These are phyloP conservation scores for Astur gentilis DNA, from an alignment of 2,113 vertebrate species.

Conservation along the genomic window DNA sequence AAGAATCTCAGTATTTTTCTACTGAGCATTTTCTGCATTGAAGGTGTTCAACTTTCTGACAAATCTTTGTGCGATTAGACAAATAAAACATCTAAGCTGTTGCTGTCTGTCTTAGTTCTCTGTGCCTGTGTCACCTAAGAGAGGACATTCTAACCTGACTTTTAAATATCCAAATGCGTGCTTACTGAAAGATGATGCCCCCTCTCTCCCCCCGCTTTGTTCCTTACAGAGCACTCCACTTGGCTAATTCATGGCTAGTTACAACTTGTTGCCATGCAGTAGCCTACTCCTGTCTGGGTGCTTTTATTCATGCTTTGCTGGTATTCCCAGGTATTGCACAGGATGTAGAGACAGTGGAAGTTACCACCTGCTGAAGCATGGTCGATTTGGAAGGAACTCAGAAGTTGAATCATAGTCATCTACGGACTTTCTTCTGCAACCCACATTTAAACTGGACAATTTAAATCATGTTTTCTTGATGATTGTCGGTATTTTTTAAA, in stretches of 20 bases:
- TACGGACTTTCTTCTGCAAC: not conserved
- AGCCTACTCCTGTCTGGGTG: not conserved
- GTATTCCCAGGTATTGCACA: not conserved
- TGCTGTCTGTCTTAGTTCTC: not conserved
- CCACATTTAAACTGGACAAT: not conserved
- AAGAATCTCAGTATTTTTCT: not conserved
- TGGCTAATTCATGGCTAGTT: rapidly evolving
- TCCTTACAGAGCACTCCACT: not conserved
- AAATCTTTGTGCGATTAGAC: not conserved
- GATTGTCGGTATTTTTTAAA: not conserved
- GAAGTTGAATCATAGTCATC: not conserved
- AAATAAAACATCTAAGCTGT: not conserved
- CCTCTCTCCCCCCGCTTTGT: not conserved
- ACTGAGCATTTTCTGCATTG: not conserved
- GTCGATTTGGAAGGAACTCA: not conserved
- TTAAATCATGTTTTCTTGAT: not conserved
- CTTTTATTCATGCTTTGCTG: not conserved
- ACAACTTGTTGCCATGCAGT: not conserved
- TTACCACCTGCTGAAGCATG: not conserved
- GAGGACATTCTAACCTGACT: not conserved
- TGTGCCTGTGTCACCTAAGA: not conserved
- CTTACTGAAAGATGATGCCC: not conserved
- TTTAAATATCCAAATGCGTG: not conserved
- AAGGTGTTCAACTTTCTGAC: not conserved
- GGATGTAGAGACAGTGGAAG: not conserved